Conservation (phyloP, 2,888 invertebrate species). For the Adelphocoris suturalis region DNA sequence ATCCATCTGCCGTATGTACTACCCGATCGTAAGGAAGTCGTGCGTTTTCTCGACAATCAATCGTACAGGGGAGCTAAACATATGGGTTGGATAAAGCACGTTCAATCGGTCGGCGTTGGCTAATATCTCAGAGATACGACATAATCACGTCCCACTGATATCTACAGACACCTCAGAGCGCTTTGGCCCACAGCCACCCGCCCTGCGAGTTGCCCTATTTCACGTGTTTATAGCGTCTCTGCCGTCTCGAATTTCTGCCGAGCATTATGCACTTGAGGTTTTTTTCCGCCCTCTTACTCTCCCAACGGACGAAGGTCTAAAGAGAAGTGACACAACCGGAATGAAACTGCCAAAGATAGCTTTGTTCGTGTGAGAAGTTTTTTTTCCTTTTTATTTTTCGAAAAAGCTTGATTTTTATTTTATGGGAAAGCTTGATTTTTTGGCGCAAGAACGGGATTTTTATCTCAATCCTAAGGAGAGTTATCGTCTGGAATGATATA, state of each 20-base stretch:
- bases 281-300: not conserved
- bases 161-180: not conserved
- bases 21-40: too few species aligned
- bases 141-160: slow-evolving; percentile 12
- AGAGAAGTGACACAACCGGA: not conserved
- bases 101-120: not conserved
- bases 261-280: not conserved
- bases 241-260: not conserved
- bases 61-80: not conserved
- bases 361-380: too few species aligned
- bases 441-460: too few species aligned
- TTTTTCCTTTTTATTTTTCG: too few species aligned
- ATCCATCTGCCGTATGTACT: too few species aligned
- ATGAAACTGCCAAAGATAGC: too few species aligned
- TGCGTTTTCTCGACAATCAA: not conserved
- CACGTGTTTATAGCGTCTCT: not conserved
- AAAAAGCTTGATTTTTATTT: too few species aligned
- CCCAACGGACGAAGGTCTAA: not conserved
- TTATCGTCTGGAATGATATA: too few species aligned
- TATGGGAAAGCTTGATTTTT: too few species aligned
- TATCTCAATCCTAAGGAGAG: too few species aligned
- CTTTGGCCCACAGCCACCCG: slow-evolving; percentile 2
- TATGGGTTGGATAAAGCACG: slow-evolving; percentile 7
- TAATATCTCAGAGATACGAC: not conserved
- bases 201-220: not conserved